These are phyloP conservation scores for Tipula unca DNA, from an alignment of 2,888 invertebrate species.

Conservation along the genomic window DNA sequence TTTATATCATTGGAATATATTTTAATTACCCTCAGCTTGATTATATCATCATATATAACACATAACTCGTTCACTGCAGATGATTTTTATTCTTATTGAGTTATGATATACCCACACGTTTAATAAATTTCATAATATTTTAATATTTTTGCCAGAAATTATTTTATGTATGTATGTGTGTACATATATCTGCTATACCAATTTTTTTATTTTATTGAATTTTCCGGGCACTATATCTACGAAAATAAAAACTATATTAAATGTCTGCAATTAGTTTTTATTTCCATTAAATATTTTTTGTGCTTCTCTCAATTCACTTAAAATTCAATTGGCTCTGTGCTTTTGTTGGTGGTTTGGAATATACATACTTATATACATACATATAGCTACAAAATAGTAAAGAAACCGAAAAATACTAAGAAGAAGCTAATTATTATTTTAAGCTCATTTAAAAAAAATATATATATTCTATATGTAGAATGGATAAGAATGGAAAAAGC, in stretches of 20 bases:
- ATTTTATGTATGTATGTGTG: no score
- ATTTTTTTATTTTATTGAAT: not conserved
- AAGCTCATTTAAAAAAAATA: not conserved
- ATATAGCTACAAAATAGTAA: not conserved
- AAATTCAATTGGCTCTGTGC: not conserved
- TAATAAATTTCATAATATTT: not conserved
- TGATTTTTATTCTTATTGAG: not conserved
- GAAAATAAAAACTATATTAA: not conserved
- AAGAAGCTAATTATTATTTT: not conserved
- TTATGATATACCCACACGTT: not conserved
- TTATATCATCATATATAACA: not conserved
- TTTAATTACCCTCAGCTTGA: not conserved
- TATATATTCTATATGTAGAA: not conserved
- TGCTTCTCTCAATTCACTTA: not conserved
- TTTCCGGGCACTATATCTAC: not conserved
- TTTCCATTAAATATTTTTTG: not conserved
- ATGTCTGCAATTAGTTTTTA: not conserved
- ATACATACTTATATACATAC: not conserved
- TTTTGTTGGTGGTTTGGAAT: not conserved
- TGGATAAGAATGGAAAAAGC: not conserved
- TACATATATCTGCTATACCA: not conserved
- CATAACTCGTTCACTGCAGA: not conserved
- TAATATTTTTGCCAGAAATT: not conserved
- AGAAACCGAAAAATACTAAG: not conserved
- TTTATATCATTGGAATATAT: not conserved